Percentiles rank a stretch among this genome's conserved stretches.
Evolutionary conservation across 2,797 vertebrate genomes (phyloP).

Genomic region (Sebastes baramenuke): DNA sequence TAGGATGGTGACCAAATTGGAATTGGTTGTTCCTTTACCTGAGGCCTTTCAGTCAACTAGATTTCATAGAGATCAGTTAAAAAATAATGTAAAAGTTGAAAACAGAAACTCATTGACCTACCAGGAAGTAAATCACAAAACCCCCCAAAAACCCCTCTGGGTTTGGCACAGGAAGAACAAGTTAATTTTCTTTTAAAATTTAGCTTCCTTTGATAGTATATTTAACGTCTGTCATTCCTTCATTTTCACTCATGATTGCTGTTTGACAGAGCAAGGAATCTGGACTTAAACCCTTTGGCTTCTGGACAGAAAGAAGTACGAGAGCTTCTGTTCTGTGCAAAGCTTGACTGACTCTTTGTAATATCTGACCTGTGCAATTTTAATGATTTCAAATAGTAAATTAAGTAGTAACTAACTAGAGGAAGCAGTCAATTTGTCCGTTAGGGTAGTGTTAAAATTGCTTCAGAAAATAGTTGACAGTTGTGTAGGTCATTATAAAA

Average conservation of each 20-base stretch:
- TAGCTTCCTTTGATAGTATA: background rate
- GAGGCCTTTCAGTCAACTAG: too few relatives aligned
- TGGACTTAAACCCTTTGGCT: background rate
- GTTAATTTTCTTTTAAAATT: background rate
- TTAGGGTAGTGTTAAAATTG: background rate
- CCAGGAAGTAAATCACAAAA: background rate
- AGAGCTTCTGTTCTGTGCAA: background rate
- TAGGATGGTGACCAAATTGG: background rate
- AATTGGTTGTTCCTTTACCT: too few relatives aligned
- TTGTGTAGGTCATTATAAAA: background rate
- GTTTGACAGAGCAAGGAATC: background rate
- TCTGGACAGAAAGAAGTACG: background rate
- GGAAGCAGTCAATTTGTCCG: background rate
- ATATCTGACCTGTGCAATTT: background rate
- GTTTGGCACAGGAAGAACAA: background rate
- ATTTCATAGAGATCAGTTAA: too few relatives aligned
- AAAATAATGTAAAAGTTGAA: background rate
- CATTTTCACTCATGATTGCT: background rate
- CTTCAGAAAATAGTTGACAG: background rate
- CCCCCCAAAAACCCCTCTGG: background rate
- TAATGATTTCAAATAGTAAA: background rate
- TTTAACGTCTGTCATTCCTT: background rate
- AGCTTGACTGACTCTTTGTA: background rate
- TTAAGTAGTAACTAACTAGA: too few relatives aligned
- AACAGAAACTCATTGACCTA: background rate